These are phyloP conservation scores for Crocuta crocuta DNA, from an alignment of 2,113 vertebrate genomes.

Conservation along the genomic window DNA sequence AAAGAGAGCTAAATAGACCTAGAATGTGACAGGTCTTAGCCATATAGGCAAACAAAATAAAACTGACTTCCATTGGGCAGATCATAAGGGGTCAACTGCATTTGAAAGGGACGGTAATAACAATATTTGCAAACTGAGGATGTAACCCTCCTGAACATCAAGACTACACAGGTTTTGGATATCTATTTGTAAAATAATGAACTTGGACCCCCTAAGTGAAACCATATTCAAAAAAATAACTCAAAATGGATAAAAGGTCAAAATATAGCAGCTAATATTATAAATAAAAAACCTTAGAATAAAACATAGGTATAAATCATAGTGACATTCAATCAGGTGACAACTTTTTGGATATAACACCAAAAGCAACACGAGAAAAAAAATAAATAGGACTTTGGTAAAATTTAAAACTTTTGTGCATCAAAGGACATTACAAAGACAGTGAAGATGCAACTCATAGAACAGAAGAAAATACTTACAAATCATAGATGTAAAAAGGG, in stretches of 20 bases:
- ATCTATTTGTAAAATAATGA: neutral
- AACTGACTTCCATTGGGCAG: neutral
- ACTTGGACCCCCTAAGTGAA: neutral
- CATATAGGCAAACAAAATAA: neutral
- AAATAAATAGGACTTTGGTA: neutral
- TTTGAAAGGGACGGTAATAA: neutral
- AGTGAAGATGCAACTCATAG: neutral
- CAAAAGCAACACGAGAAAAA: neutral
- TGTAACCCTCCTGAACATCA: neutral
- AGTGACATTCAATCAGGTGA: neutral
- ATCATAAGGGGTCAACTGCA: neutral
- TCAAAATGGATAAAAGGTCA: neutral
- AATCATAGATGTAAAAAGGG: neutral
- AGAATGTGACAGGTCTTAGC: neutral
- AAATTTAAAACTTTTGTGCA: neutral
- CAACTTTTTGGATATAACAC: neutral
- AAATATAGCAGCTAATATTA: neutral
- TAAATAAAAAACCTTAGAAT: neutral
- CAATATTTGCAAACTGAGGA: neutral
- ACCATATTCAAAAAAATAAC: neutral
- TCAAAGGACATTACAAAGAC: neutral
- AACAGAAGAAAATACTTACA: neutral
- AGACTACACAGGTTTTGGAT: neutral
- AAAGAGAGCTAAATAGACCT: neutral
- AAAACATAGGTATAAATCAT: neutral